Conservation (phyloP, 1,140 invertebrate genomes). For the Periplaneta americana region DNA sequence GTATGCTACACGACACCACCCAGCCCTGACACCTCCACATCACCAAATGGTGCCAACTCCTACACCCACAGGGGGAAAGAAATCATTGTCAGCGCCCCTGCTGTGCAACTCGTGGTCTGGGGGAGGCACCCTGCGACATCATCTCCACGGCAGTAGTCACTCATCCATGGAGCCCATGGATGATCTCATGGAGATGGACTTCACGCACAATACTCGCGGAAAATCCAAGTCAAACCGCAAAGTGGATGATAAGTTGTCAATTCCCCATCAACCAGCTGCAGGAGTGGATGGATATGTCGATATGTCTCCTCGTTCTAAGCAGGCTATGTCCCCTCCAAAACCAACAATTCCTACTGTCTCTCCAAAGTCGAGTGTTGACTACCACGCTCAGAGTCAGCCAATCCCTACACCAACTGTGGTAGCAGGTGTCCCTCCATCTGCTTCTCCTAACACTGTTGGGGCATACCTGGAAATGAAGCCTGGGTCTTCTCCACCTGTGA, state of each 20-base stretch:
- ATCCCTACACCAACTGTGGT: neutral
- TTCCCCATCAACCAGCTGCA: slow-evolving; percentile 25
- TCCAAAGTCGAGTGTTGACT: neutral
- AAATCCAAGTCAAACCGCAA: slow-evolving; percentile 30
- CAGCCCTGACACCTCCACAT: slow-evolving; percentile 2
- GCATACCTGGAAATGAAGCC: slow-evolving; percentile 42
- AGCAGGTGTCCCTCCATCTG: neutral
- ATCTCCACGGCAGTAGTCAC: slow-evolving; percentile 46
- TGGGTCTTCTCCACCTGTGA: slow-evolving; percentile 16
- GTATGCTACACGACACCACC: neutral
- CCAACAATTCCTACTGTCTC: neutral
- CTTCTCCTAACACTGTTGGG: neutral
- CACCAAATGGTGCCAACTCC: neutral
- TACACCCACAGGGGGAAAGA: slow-evolving; percentile 26
- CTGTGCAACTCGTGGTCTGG: slow-evolving; percentile 33
- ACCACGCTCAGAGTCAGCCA: neutral
- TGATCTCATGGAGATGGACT: slow-evolving; percentile 77
- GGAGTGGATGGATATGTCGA: slow-evolving; percentile 49
- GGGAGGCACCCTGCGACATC: slow-evolving; percentile 37
- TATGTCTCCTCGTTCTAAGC: slow-evolving; percentile 37
- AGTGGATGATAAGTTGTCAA: neutral
- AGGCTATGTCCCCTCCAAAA: neutral
- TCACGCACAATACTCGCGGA: slow-evolving; percentile 34
- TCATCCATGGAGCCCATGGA: slow-evolving; percentile 61
- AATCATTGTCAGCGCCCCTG: slow-evolving; percentile 54